A percentile compares a stretch with the other conserved stretches of the same genome.
These are phyloP conservation scores for Macrobrachium nipponense DNA, from an alignment of 1,140 invertebrate genomes.

Conservation along the genomic window DNA sequence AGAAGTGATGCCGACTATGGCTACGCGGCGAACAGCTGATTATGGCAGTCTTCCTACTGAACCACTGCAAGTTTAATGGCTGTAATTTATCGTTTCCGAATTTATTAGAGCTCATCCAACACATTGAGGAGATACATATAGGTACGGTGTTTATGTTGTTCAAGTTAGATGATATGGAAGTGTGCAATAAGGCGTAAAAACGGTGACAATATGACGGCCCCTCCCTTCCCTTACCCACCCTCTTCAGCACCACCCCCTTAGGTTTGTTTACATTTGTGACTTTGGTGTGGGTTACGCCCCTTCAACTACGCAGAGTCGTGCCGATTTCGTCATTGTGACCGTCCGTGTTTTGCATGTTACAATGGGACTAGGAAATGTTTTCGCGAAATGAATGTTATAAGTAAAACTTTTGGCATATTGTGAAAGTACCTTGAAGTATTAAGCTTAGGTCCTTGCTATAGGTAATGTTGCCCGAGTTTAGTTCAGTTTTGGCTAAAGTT, in stretches of 20 bases:
- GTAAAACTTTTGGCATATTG: not conserved
- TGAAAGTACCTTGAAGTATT: no score
- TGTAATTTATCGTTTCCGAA: constrained; percentile 84
- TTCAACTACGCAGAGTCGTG: not conserved
- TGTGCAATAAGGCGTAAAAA: not conserved
- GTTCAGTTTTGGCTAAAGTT: no score
- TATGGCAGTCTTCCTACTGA: constrained; percentile 88
- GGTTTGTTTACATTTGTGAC: constrained; percentile 56
- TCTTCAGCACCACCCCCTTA: not conserved
- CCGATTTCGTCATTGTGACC: no score
- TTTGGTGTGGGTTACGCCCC: constrained; percentile 55
- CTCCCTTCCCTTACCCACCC: constrained; percentile 8
- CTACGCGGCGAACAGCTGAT: constrained; percentile 57
- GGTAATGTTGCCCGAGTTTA: no score
- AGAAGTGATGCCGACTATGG: constrained; percentile 9
- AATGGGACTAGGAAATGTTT: not conserved
- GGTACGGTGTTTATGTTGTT: constrained; percentile 73
- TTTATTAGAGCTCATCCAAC: constrained; percentile 82
- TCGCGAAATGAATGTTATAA: not conserved
- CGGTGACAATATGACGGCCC: not conserved
- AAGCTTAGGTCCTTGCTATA: no score
- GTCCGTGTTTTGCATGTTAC: not conserved
- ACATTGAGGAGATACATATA: constrained; percentile 87
- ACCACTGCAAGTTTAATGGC: constrained; percentile 87
- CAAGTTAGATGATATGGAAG: constrained; percentile 41